Evolutionary conservation across 2,113 vertebrate genomes (phyloP), one percentile per base, ranked within the genome.

Genomic region (Epinephelus fuscoguttatus): DNA sequence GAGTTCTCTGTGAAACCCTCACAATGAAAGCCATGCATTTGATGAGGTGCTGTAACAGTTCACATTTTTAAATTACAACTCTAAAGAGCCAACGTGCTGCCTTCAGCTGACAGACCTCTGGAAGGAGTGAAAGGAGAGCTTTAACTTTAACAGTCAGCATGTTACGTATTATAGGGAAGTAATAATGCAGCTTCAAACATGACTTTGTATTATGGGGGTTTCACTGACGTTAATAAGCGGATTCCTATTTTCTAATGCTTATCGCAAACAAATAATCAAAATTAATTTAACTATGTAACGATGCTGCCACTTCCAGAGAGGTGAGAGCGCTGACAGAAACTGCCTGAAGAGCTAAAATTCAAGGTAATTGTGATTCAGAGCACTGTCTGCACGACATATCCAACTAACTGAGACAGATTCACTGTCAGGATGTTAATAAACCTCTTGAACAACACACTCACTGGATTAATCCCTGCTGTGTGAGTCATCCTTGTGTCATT

Each of bases 361-460:
- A 19, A 18, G 42, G 12, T 33, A 47, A 55, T 13, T 80, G 27
- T 56, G 49, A 69, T 47, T 72, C 45, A 80, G 18, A 50, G 27
- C 30, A 61, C 6, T 57, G 66, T 64, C 68, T 30, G 42, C 18
- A 49, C 50, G 55, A 70, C 45, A 4, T 59, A 59, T 74, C 73
- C 9, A 69, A 33, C 52, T 63, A 86, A 69, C 50, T 19, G 23
- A 61, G 18, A 69, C 40, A 30, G 25, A 63, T 55, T 69, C 67
- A 50, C 59, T 66, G 67, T 72, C 55, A 71, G 13, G 60, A 52
- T 55, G n/a, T 61, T 74, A 56, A 78, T 56, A 70, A 74, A 84
- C 53, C 30, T 70, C 56, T 25, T 25, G 19, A 64, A 55, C 42
- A 63, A 53, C 60, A 37, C 49, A n/a, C 18, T 13, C 30, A 4